Evolutionary conservation across 2,113 vertebrate species (phyloP).

Genomic region (Fregata magnificens): DNA sequence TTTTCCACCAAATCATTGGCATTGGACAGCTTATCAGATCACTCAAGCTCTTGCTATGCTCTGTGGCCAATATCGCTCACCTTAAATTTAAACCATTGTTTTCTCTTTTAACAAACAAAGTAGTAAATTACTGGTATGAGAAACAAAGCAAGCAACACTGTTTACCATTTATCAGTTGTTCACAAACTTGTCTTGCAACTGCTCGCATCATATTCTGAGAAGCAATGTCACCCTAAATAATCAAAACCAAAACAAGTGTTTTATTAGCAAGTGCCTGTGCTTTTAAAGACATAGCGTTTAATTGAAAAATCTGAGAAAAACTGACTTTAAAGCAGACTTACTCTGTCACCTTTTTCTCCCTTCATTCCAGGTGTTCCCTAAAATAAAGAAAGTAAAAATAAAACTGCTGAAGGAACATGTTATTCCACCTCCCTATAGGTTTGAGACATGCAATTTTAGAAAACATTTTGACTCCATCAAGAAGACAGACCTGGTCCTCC

Average conservation of each 20-base stretch:
- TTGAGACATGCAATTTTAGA: neutral
- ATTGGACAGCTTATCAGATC: neutral
- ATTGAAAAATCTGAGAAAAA: neutral
- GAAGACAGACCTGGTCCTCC: neutral
- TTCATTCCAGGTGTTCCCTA: constrained; percentile 86
- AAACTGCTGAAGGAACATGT: neutral
- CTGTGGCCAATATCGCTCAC: neutral
- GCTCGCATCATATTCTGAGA: constrained; percentile 98
- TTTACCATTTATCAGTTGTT: constrained; percentile 91
- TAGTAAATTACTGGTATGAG: neutral
- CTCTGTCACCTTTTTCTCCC: constrained; percentile 96
- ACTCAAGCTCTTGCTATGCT: neutral
- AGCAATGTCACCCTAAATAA: constrained; percentile 90
- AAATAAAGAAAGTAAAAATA: constrained; percentile 53
- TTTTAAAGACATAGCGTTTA: neutral
- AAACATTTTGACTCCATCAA: neutral
- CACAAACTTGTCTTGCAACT: constrained; percentile 96
- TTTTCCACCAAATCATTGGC: neutral
- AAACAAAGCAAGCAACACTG: neutral
- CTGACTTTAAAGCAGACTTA: constrained; percentile 75
- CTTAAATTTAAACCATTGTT: neutral
- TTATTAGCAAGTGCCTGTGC: constrained; percentile 2
- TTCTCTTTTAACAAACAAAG: neutral
- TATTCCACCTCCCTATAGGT: neutral
- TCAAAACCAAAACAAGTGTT: constrained; percentile 27